Conservation (phyloP, 2,797 vertebrate species). For the Geotrypetes seraphini region DNA sequence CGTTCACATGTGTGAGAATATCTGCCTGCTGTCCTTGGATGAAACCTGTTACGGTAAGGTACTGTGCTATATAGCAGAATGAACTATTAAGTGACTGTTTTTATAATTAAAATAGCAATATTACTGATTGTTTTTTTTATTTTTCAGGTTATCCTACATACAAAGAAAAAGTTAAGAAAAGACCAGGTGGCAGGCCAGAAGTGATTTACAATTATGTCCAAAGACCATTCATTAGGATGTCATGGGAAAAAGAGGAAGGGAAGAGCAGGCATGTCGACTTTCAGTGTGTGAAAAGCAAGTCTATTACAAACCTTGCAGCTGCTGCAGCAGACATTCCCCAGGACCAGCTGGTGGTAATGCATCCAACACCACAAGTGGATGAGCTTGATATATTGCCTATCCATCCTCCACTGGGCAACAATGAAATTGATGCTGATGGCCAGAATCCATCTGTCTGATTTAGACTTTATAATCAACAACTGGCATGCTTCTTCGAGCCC, state of each 20-base stretch:
- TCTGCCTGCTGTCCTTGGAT: too few relatives aligned
- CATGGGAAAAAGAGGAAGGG: slow-evolving; percentile 95
- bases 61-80: too few relatives aligned
- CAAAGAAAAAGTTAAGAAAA: slow-evolving; percentile 95
- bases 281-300: slow-evolving; percentile 95
- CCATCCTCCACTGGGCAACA: slow-evolving; percentile 66
- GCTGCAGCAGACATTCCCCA: slow-evolving; percentile 91
- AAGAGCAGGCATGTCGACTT: slow-evolving; percentile 95
- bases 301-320: slow-evolving; percentile 87
- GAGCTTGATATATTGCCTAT: slow-evolving; percentile 89
- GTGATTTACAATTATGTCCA: slow-evolving; percentile 97
- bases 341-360: slow-evolving; percentile 88
- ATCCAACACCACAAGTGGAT: slow-evolving; percentile 87
- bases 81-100: too few relatives aligned
- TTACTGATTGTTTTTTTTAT: slow-evolving; percentile 4
- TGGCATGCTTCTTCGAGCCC: too few relatives aligned
- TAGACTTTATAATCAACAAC: background rate
- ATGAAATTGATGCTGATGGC: slow-evolving; percentile 78
- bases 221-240: slow-evolving; percentile 94
- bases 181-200: slow-evolving; percentile 84
- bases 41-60: too few relatives aligned
- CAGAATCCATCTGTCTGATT: slow-evolving; percentile 76
- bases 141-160: slow-evolving; percentile 86
- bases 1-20: too few relatives aligned
- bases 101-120: too few relatives aligned